Evolutionary conservation across 2,113 vertebrate genomes (phyloP).

Genomic region (Sprattus sprattus): DNA sequence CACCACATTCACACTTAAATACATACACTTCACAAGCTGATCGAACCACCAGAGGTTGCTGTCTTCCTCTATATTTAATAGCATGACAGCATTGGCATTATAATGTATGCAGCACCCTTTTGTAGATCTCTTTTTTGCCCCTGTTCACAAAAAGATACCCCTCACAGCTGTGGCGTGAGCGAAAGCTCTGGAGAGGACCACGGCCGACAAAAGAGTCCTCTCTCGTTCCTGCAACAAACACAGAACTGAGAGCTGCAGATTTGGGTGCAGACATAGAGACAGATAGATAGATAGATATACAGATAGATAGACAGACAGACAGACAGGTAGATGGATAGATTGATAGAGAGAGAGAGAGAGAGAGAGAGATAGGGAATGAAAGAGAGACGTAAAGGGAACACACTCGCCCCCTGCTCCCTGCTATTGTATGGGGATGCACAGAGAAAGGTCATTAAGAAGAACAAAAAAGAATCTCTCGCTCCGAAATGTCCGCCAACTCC

Average conservation of each 20-base stretch:
- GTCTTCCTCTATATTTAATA: neutral
- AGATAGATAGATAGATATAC: conserved; percentile 10
- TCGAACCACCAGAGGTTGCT: neutral
- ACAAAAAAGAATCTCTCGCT: neutral
- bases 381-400: neutral
- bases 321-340: neutral
- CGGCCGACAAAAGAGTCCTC: neutral
- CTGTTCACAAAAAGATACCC: neutral
- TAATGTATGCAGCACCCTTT: neutral
- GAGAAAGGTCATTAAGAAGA: neutral
- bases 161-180: neutral
- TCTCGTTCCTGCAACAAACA: neutral
- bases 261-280: neutral
- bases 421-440: neutral
- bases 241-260: neutral
- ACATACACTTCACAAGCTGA: conserved; percentile 7
- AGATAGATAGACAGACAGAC: neutral
- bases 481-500: neutral
- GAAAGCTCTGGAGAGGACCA: conserved; percentile 1
- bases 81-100: neutral
- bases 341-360: neutral
- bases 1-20: conserved; percentile 16
- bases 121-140: neutral
- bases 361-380: neutral
- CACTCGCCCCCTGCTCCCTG: neutral